Conservation (phyloP, 2,888 invertebrate genomes). For the Mesochorus sp. region DNA sequence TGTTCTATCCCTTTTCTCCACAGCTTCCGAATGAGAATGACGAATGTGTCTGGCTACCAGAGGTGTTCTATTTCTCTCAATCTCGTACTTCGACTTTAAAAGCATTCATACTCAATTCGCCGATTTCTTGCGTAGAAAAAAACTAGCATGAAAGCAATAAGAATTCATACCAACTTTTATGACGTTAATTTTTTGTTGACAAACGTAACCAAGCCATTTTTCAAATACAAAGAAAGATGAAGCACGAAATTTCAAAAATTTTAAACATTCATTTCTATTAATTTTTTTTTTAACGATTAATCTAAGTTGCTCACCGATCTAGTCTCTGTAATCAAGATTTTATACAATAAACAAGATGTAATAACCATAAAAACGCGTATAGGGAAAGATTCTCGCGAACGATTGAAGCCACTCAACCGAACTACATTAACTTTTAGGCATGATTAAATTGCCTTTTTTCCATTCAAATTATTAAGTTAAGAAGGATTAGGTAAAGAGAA, state of each 20-base stretch:
- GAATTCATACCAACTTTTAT: background rate
- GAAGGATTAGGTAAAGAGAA: background rate
- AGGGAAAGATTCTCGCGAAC: slow-evolving; percentile 1
- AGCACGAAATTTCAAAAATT: background rate
- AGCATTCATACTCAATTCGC: background rate
- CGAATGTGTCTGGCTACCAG: slow-evolving; percentile 51
- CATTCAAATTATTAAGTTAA: background rate
- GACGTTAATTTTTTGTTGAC: background rate
- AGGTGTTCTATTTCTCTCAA: background rate
- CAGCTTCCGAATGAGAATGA: slow-evolving; percentile 44
- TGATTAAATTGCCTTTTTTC: slow-evolving; percentile 17
- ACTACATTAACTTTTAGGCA: slow-evolving; percentile 18
- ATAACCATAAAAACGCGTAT: slow-evolving; percentile 11
- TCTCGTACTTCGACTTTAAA: background rate
- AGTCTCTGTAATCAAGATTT: background rate
- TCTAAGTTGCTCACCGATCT: background rate
- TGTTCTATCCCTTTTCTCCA: slow-evolving; percentile 33
- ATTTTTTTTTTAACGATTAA: too few relatives aligned
- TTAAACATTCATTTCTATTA: too few relatives aligned
- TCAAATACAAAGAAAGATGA: background rate
- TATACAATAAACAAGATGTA: background rate
- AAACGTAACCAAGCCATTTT: too few relatives aligned
- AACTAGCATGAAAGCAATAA: background rate
- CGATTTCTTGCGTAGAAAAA: background rate
- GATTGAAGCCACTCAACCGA: slow-evolving; percentile 13